A percentile compares a stretch with the other conserved stretches of the same genome.
These are phyloP conservation scores for Echinarachnius parma DNA, from an alignment of 53 echinoderm and acorn worm species.

Conservation along the genomic window DNA sequence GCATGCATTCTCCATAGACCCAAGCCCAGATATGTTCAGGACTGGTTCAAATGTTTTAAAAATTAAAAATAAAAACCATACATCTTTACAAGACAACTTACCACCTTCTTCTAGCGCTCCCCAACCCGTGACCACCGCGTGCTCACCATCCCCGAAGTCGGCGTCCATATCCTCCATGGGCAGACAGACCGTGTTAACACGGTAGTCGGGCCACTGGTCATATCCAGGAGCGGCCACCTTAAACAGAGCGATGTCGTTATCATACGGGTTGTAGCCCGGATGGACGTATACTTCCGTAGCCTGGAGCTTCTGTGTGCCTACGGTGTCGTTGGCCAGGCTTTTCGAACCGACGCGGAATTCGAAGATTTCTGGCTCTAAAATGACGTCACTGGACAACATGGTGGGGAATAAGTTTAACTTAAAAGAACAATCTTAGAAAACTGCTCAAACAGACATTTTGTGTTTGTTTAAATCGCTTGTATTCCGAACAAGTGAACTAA, in stretches of 20 bases:
- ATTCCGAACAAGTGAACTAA: too few species aligned
- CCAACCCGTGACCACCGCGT: constrained; percentile 49
- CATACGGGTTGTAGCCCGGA: constrained; percentile 42
- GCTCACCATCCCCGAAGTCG: constrained; percentile 13
- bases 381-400: constrained; percentile 40
- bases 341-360: constrained; percentile 54
- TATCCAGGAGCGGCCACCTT: constrained; percentile 27
- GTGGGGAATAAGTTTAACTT: neutral
- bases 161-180: constrained; percentile 39
- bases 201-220: constrained; percentile 20
- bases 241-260: constrained; percentile 59
- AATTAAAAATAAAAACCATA: neutral
- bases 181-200: constrained; percentile 47
- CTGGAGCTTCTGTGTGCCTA: neutral
- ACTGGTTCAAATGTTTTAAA: too few species aligned
- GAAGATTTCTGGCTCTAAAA: constrained; percentile 53
- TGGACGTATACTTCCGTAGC: constrained; percentile 54
- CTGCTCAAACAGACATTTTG: too few species aligned
- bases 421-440: too few species aligned
- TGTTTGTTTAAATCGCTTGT: too few species aligned
- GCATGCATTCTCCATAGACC: too few species aligned
- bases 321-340: constrained; percentile 2
- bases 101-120: constrained; percentile 53
- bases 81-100: neutral
- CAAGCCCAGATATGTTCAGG: too few species aligned